A percentile compares a stretch with the other conserved stretches of the same genome.
Evolutionary conservation across 2,888 invertebrate genomes (phyloP).

Genomic region (Netelia inedita): DNA sequence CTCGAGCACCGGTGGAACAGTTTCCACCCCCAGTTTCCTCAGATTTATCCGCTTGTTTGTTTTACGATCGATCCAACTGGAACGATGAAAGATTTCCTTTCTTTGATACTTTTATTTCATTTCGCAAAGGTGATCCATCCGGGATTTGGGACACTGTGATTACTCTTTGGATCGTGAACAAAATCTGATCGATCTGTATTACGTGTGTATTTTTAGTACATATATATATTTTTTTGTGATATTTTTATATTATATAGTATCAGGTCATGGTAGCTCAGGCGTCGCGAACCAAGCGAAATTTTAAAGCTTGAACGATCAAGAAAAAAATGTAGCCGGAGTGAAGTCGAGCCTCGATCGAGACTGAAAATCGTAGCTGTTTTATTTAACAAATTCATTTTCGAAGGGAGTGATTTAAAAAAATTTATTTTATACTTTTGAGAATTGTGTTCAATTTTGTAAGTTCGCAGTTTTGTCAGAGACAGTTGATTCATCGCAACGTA

Average conservation of each 20-base stretch:
- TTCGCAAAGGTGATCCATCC: not conserved
- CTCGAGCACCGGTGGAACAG: not conserved
- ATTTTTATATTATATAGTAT: not conserved
- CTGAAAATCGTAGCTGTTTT: no score
- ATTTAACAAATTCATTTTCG: no score
- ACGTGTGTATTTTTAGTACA: not conserved
- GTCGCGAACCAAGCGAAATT: not conserved
- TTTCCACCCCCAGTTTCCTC: not conserved
- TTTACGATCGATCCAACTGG: not conserved
- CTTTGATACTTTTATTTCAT: not conserved
- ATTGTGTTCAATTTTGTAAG: no score
- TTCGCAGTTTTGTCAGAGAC: no score
- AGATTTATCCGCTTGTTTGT: conserved; percentile 6
- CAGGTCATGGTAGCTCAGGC: not conserved
- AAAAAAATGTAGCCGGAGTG: no score
- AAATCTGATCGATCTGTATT: not conserved
- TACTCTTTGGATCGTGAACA: not conserved
- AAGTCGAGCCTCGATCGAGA: no score
- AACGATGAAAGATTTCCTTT: not conserved
- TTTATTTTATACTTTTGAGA: no score
- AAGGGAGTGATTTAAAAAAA: no score
- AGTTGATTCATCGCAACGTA: not conserved
- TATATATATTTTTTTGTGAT: not conserved
- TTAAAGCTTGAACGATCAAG: no score
- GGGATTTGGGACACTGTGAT: not conserved